Evolutionary conservation across 2,888 invertebrate species (phyloP).

Genomic region (Tachina fera): DNA sequence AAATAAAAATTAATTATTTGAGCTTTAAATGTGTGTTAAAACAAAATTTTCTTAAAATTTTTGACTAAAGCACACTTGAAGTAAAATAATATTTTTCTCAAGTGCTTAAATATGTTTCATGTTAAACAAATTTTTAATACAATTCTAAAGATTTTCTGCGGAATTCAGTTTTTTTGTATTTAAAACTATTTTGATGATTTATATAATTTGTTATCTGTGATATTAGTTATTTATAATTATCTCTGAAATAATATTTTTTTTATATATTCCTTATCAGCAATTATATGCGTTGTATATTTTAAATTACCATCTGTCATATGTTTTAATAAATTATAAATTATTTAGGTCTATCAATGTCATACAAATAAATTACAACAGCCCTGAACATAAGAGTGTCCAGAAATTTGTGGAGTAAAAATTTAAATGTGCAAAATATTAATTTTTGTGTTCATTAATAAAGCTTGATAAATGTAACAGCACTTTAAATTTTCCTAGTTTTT

Average conservation of each 20-base stretch:
- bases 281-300: slow-evolving; percentile 10
- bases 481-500: no score
- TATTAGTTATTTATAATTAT: slow-evolving; percentile 5
- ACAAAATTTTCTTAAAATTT: no score
- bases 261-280: slow-evolving; percentile 12
- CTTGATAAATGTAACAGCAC: no score
- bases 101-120: neutral
- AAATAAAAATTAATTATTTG: no score
- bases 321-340: slow-evolving; percentile 33
- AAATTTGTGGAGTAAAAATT: no score
- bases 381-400: neutral
- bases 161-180: neutral
- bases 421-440: no score
- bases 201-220: neutral
- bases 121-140: neutral
- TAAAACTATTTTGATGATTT: neutral
- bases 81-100: no score
- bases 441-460: no score
- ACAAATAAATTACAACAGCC: neutral
- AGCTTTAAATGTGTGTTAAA: no score
- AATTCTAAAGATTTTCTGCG: neutral
- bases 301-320: slow-evolving; percentile 43
- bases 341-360: slow-evolving; percentile 12
- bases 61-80: no score
- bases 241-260: no score